phyloP scores from a whole-genome alignment of 2,113 vertebrate genomes.

The Cyprinodon tularosa region DNA sequence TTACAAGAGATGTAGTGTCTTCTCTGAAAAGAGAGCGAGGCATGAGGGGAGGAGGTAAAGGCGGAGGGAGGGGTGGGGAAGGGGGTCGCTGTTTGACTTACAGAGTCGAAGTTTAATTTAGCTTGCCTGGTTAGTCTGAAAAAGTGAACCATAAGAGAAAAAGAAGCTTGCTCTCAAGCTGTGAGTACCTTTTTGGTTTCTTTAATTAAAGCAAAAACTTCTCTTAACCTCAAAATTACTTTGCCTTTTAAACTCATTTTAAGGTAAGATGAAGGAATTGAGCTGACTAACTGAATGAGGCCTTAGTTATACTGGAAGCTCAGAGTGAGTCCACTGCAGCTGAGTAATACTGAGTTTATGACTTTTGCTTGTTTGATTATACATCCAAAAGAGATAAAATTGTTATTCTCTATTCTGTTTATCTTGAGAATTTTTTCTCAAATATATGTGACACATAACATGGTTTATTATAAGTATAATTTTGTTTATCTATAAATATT shows the following conservation, averaged over 20 bases:
- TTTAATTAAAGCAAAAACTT: conserved; percentile 15
- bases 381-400: neutral
- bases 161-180: conserved; percentile 39
- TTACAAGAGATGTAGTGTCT: conserved; percentile 85
- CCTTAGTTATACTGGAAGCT: conserved; percentile 46
- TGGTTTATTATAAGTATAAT: neutral
- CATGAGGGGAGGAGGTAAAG: conserved; percentile 55
- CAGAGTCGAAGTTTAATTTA: conserved; percentile 81
- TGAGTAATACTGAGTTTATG: neutral
- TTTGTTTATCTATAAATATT: neutral
- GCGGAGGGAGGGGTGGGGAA: conserved; percentile 22
- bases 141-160: conserved; percentile 35
- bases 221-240: conserved; percentile 25
- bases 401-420: neutral
- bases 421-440: neutral
- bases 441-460: neutral
- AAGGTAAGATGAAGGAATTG: conserved; percentile 55
- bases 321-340: conserved; percentile 23
- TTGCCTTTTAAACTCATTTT: conserved; percentile 39
- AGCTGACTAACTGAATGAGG: conserved; percentile 53
- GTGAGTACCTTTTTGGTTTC: conserved; percentile 65
- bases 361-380: neutral
- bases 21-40: conserved; percentile 77
- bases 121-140: conserved; percentile 63
- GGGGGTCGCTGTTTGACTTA: conserved; percentile 78